Evolutionary conservation across 2,888 invertebrate species (phyloP), one percentile per base, ranked within the genome.

Genomic region (Xestia c-nigrum): DNA sequence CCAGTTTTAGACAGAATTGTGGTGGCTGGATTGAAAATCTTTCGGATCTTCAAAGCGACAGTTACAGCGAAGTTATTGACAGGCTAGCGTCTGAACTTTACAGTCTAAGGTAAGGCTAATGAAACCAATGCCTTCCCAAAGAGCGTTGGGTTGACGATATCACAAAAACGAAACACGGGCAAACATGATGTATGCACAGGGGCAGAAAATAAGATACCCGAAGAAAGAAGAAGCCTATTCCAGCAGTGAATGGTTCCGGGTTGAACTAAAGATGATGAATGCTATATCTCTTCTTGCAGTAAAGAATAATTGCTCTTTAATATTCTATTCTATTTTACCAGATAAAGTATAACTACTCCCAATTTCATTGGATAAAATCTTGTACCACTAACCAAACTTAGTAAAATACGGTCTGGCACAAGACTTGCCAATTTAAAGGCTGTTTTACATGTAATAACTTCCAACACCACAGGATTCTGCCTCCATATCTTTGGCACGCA

Each of bases 401-500:
- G 10, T 66, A 52, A 81, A 52, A 52, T 57, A 74, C 3, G n/a
- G 16, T 52, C 75, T 47, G 14, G 46, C 61, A 66, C 24, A 61
- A 68, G 57, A 21, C 24, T 52, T 46, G 68, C 67, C 83, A 82
- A 79, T 76, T 61, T 68, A 50, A 31, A 75, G 55, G 24, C 66
- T 43, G 52, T 40, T 67, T 47, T 70, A 71, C 80, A 80, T 73
- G 57, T 66, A 72, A 82, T 85, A 85, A 81, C 76, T 83, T 80
- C n/a, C 69, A 66, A 59, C 81, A 61, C 65, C 73, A 72, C 59
- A 77, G 61, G n/a, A 64, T 76, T 57, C 61, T 74, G 73, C 69
- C 77, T 69, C 73, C 82, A 81, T 83, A 85, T 85, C 77, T 85
- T 82, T 69, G 85, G 85, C 85, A 81, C 76, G 74, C 78, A 78